A percentile compares a stretch with the other conserved stretches of the same genome.
Evolutionary conservation across 1,140 invertebrate species (phyloP).

Genomic region (Danaus melanippus): DNA sequence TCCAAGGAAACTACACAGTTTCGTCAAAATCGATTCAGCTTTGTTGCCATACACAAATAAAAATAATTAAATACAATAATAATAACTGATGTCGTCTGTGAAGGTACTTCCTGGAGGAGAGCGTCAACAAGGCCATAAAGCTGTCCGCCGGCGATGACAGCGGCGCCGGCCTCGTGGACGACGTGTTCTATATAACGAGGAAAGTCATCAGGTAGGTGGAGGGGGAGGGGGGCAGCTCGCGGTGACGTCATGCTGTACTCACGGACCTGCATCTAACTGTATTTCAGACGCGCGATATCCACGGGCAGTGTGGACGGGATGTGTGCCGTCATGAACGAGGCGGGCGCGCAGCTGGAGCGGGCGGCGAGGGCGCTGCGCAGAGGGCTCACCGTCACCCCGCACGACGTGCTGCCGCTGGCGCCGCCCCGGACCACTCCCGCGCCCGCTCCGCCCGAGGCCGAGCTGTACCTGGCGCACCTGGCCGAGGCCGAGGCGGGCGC

Average conservation of each 20-base stretch:
- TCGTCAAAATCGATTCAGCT: no score
- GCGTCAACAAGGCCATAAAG: conserved; percentile 92
- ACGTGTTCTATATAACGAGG: conserved; percentile 97
- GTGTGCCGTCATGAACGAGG: conserved; percentile 97
- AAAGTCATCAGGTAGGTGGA: conserved; percentile 89
- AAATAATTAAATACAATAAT: background rate
- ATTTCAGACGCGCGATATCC: conserved; percentile 79
- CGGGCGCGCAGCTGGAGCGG: conserved; percentile 89
- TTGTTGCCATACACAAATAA: no score
- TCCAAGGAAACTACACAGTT: no score
- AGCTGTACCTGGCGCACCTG: conserved; percentile 85
- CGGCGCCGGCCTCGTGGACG: conserved; percentile 96
- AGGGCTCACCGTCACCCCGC: conserved; percentile 87
- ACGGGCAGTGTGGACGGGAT: conserved; percentile 95
- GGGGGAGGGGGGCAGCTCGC: no score
- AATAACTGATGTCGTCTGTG: conserved; percentile 8
- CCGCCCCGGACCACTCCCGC: conserved; percentile 86
- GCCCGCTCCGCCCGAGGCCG: conserved; percentile 74
- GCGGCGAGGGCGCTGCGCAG: conserved; percentile 85
- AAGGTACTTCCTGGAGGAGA: conserved; percentile 95
- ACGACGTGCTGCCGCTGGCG: conserved; percentile 86
- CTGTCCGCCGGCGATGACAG: conserved; percentile 84
- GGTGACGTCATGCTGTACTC: no score
- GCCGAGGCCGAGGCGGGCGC: conserved; percentile 95
- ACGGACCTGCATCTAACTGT: no score